These are phyloP conservation scores for Monoplex corrugatus DNA, from an alignment of 2,888 invertebrate genomes.

Conservation along the genomic window DNA sequence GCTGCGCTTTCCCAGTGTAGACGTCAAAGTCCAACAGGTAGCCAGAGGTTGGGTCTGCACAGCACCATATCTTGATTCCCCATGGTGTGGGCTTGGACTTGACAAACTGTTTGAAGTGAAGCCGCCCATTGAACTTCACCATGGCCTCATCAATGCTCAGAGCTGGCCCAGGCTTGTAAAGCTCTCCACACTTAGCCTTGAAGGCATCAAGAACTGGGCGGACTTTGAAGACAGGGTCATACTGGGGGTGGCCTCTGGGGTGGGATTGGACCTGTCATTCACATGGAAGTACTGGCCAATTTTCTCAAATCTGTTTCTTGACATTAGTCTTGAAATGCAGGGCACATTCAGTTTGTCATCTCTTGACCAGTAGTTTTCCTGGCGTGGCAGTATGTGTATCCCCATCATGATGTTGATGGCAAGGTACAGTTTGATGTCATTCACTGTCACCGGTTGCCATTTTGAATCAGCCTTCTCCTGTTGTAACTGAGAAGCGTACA, in stretches of 20 bases:
- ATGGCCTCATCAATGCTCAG: constrained; percentile 46
- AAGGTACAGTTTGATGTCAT: constrained; percentile 30
- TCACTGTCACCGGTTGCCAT: constrained; percentile 30
- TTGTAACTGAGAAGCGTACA: constrained; percentile 25
- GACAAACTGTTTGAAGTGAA: constrained; percentile 30
- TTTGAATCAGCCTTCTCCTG: background rate
- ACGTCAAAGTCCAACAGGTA: constrained; percentile 51
- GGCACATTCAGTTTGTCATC: constrained; percentile 40
- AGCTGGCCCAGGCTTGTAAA: constrained; percentile 19
- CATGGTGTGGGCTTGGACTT: constrained; percentile 49
- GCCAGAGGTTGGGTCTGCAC: constrained; percentile 34
- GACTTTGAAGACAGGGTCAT: constrained; percentile 45
- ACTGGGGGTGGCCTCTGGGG: background rate
- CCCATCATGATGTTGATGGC: constrained; percentile 46
- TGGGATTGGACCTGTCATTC: constrained; percentile 1
- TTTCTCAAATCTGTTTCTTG: constrained; percentile 12
- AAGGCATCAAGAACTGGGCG: constrained; percentile 37
- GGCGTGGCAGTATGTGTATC: constrained; percentile 25
- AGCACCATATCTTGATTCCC: constrained; percentile 53
- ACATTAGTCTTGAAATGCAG: constrained; percentile 30
- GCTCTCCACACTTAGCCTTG: background rate
- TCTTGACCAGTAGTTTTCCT: constrained; percentile 31
- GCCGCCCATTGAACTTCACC: constrained; percentile 41
- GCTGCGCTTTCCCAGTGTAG: constrained; percentile 43
- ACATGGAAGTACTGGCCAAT: constrained; percentile 43